Evolutionary conservation across 2,888 invertebrate species (phyloP), one percentile per base, ranked within the genome.

Genomic region (Caenorhabditis sp.): DNA sequence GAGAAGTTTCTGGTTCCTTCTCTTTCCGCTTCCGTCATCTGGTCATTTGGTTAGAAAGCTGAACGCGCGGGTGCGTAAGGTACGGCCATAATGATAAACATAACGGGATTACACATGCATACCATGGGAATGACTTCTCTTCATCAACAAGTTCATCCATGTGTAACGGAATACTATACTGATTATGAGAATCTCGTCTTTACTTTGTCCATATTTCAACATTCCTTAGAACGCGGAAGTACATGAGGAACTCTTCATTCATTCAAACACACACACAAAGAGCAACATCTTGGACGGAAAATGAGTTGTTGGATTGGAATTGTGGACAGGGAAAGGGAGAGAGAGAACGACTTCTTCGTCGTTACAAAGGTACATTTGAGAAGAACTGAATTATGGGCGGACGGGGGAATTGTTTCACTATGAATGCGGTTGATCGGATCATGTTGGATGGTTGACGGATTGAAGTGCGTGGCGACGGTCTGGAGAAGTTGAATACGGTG

Each of bases 231-330:
- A 41, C 39, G 41, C 32, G 13, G 20, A 53, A 43, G 32, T 59
- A 70, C 70, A 32, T 52, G 56, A 35, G 46, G 56, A 56, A 56
- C 66, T 66, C 66, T 66, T 66, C 66, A 66, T 66, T 66, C 66
- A 48, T 66, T 66, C 48, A 66, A 66, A 66, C 66, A 66, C 66
- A 66, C 65, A 63, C 52, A 56, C 56, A 66, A 55, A 56, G 39
- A 53, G 56, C 26, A 56, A 56, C 50, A 56, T 58, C 56, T 26
- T 46, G 32, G n/a, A n/a, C n/a, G n/a, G 41, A 37, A 53, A 41
- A 22, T 20, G 20, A 45, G 48, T 48, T 20, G 50, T 11, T 52
- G 52, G 52, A 39, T 41, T 37, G 15, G 37, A 24, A 48, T 20
- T 27, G 9, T 15, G 20, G 20, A 35, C 9, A 9, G 30, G 30